Evolutionary conservation across 2,113 vertebrate genomes (phyloP), one percentile per base, ranked within the genome.

Genomic region (Onychostruthus taczanowskii): DNA sequence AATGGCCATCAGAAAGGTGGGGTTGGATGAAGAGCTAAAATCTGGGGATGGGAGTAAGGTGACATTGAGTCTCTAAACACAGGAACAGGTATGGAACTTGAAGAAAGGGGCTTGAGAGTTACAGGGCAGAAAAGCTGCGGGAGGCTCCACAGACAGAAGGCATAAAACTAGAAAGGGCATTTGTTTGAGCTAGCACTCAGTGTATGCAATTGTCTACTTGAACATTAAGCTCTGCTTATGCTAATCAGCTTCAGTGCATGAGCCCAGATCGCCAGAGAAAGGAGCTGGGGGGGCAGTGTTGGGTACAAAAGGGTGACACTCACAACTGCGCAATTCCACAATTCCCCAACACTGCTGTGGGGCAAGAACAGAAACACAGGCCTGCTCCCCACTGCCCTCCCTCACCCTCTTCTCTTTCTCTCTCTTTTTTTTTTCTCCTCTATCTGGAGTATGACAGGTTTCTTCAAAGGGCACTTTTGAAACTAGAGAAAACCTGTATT

Each of bases 401-500:
- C 58, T 28, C 0, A 0, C 26, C 21, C 41, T 59, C 14, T 33
- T 73, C 5, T 74, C 24, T 79, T 28, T 72, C 9, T 9, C 9
- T 11, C 7, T 28, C 18, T 46, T 3, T 18, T 7, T 39, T 4
- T 16, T 11, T 31, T 47, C 37, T 2, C 1, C 19, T 58, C 19
- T 58, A 7, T 31, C 49, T 64, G 46, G 37, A 49, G 39, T 56
- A 89, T 17, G 35, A 78, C 33, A 67, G 52, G 8, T 37, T 72
- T 87, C 66, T 95, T 95, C 84, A 94, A 95, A 90, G 63, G n/a
- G 76, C 16, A 76, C 63, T 93, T 94, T 63, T 87, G 62, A 94
- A 94, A 95, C 43, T 50, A 69, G 37, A 91, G 78, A 79, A 94
- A 93, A 69, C 30, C 74, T 80, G 26, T 96, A 95, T 96, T 96